Base-by-base conservation (phyloP, 2,797 vertebrate genomes). In the Phaenicophaeus curvirostris region DNA sequence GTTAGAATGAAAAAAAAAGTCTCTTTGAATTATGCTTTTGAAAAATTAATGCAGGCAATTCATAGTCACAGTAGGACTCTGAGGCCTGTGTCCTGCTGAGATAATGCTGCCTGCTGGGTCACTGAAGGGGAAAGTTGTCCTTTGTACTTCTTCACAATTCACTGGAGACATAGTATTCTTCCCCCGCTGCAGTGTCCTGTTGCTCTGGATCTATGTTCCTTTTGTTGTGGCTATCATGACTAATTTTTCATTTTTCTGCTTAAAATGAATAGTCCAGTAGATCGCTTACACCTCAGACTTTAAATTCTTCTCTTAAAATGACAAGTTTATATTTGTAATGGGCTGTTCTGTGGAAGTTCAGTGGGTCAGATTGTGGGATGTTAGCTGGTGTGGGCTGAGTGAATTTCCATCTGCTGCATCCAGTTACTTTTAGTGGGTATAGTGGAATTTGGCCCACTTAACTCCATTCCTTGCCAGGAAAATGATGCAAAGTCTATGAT, bases 141-240 rank as follows among this genome's bases (percentile, higher is more conserved):
- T 95, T 96, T 98, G 81, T 90, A 65, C 73, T 96, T 93, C 37
- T 78, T 73, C 84, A 51, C 74, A 69, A 71, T 93, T 96, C 80
- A 54, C 50, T 91, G 73, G 59, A 91, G 82, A 51, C 17, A 13
- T 21, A 75, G 16, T 53, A 48, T 67, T 95, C 87, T 93, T 95
- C 80, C 55, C 27, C 95, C 61, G 41, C 23, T 85, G 82, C 8
- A 13, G 48, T 72, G 62, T 63, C 78, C 77, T 77, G 11, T 78
- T 95, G 54, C 72, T 94, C 31, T 96, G 87, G 42, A 57, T 95
- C 95, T 92, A 30, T 66, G 53, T 93, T 90, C 59, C 44, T 88
- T 93, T 50, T 93, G 37, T 76, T 94, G 81, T 74, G 55, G 71
- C 44, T 95, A 88, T 95, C 65, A 59, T 90, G 84, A 77, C 93